Evolutionary conservation across 2,797 vertebrate species (phyloP), one percentile per base, ranked within the genome.

Genomic region (Myotis daubentonii): DNA sequence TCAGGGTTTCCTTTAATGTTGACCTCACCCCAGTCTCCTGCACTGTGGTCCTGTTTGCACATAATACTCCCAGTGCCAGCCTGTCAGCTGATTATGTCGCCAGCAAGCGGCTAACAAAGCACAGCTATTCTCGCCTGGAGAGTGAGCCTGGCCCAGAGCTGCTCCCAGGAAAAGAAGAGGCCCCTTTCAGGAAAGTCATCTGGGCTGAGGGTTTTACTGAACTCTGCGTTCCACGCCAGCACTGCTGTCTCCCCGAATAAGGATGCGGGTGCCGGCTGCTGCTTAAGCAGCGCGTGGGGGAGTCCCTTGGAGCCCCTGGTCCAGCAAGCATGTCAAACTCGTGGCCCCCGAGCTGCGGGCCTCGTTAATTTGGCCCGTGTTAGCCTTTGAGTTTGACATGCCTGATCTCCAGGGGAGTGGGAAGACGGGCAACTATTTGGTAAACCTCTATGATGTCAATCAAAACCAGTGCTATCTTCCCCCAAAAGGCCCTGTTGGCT

Each of bases 31-130:
- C 19, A 30, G n/a, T 93, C 86, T 87, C 38, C 60, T 74, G 0
- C 82, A 82, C 22, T 97, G 57, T 33, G 84, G 65, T 55, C 74
- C 65, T 79, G 38, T 60, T 97, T 93, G 9, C 47, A 7, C 78
- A 76, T 57, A 33, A 36, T 23, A 87, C 82, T 55, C 94, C 94
- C 23, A 71, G 96, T 96, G 94, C 60, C 96, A 94, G 95, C 87
- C 92, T 95, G 76, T 83, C 82, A 95, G 94, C 80, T 97, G 97
- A 98, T 97, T 97, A 94, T 86, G 47, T 94, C 95, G 84, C 57
- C 91, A 92, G 30, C 68, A 79, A 93, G 93, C 92, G 90, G 36
- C 41, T 92, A 96, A 95, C 76, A 95, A 96, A 97, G 82, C 83
- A 71, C 60, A 84, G 71, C 36, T 82, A 51, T 53, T 55, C 78